phyloP scores from a whole-genome alignment of 2,888 invertebrate species.

The Eupithecia vulgata region DNA sequence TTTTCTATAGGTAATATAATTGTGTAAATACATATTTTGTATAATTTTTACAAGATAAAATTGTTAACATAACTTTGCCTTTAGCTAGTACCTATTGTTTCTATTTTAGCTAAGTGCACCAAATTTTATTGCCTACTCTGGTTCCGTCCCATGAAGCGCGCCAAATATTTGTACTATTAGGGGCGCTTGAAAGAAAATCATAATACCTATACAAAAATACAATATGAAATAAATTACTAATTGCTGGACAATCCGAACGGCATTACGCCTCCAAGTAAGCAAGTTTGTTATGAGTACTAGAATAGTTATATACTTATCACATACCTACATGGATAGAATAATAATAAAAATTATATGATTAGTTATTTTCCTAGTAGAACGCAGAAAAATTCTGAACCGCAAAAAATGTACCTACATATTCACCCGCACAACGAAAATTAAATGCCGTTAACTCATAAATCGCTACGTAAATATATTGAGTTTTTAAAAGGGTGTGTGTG shows the following conservation, averaged over 20 bases:
- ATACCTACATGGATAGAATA: not conserved
- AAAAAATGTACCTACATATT: too few species aligned
- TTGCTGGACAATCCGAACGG: not conserved
- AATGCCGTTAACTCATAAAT: too few species aligned
- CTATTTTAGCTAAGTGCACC: not conserved
- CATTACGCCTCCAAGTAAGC: not conserved
- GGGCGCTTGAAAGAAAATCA: not conserved
- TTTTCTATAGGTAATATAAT: not conserved
- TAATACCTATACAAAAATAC: not conserved
- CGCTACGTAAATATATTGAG: too few species aligned
- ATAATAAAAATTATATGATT: not conserved
- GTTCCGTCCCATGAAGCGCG: not conserved
- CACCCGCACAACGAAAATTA: too few species aligned
- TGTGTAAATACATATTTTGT: slow-evolving; percentile 1
- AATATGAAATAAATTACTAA: not conserved
- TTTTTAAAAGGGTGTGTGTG: too few species aligned
- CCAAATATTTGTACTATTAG: not conserved
- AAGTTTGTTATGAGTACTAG: not conserved
- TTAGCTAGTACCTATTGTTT: not conserved
- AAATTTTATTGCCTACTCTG: not conserved
- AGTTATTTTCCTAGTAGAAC: too few species aligned
- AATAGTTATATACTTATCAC: not conserved
- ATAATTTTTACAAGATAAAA: not conserved
- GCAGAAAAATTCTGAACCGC: too few species aligned
- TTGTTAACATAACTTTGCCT: not conserved